Conservation (phyloP, 2,797 vertebrate genomes). For the Argya squamiceps region DNA sequence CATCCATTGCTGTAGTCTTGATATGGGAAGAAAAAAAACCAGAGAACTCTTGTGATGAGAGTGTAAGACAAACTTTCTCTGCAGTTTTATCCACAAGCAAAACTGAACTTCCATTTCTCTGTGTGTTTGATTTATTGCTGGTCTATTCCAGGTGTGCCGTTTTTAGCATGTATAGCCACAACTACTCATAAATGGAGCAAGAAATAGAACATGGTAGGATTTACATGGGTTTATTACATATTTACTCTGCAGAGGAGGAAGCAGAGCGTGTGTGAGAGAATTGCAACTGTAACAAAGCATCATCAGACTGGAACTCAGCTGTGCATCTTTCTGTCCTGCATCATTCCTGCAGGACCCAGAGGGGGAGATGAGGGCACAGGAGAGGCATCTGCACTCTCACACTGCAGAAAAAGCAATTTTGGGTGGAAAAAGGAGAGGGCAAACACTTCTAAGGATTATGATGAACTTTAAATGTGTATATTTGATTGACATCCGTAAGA, state of each 20-base stretch:
- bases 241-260: neutral
- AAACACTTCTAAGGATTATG: neutral
- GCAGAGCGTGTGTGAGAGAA: neutral
- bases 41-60: neutral
- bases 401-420: neutral
- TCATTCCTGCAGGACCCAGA: neutral
- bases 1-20: neutral
- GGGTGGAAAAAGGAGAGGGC: fast-evolving
- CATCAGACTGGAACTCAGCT: neutral
- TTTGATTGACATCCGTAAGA: neutral
- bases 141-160: neutral
- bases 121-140: neutral
- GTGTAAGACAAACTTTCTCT: neutral
- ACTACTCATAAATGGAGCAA: neutral
- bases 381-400: neutral
- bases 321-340: fast-evolving
- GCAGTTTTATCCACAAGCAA: neutral
- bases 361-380: neutral
- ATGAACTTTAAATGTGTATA: neutral
- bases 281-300: neutral
- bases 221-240: fast-evolving
- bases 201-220: neutral
- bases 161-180: neutral
- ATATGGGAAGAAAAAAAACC: neutral
- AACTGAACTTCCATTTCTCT: neutral